phyloP scores from a whole-genome alignment of 1,140 invertebrate species.

The Papilio glaucus region DNA sequence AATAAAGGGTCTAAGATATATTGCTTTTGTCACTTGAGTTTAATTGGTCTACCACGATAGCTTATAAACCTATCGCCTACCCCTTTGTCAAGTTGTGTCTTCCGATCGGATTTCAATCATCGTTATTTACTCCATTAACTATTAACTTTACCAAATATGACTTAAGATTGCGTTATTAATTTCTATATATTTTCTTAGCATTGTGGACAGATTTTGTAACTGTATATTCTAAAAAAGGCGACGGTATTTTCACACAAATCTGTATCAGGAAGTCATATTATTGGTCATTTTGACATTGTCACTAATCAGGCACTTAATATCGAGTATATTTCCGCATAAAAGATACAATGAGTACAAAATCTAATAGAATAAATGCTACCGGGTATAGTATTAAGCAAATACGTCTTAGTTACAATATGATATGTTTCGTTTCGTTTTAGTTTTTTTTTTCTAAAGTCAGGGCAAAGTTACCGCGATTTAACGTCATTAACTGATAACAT shows the following conservation, averaged over 20 bases:
- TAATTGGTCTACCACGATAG: too few relatives aligned
- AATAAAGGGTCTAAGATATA: too few relatives aligned
- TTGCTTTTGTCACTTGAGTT: too few relatives aligned
- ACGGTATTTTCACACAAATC: slow-evolving; percentile 1
- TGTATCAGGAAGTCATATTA: slow-evolving; percentile 22
- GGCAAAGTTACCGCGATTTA: neutral
- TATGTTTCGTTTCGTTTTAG: slow-evolving; percentile 56
- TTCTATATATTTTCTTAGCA: slow-evolving; percentile 16
- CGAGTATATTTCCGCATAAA: slow-evolving; percentile 15
- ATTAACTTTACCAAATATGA: slow-evolving; percentile 6
- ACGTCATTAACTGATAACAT: neutral
- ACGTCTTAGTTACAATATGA: slow-evolving; percentile 45
- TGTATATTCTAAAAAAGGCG: slow-evolving; percentile 19
- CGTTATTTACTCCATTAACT: neutral
- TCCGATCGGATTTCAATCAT: neutral
- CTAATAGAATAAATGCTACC: slow-evolving; percentile 4
- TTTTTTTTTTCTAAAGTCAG: neutral
- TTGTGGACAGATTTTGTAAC: slow-evolving; percentile 28
- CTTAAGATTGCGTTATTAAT: neutral
- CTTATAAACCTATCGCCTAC: too few relatives aligned
- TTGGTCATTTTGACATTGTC: slow-evolving; percentile 13
- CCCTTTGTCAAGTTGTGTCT: neutral
- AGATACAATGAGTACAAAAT: slow-evolving; percentile 28
- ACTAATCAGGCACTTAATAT: slow-evolving; percentile 34
- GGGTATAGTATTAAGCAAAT: slow-evolving; percentile 30